Evolutionary conservation across 2,888 invertebrate genomes (phyloP).

Genomic region (Acronicta alni): DNA sequence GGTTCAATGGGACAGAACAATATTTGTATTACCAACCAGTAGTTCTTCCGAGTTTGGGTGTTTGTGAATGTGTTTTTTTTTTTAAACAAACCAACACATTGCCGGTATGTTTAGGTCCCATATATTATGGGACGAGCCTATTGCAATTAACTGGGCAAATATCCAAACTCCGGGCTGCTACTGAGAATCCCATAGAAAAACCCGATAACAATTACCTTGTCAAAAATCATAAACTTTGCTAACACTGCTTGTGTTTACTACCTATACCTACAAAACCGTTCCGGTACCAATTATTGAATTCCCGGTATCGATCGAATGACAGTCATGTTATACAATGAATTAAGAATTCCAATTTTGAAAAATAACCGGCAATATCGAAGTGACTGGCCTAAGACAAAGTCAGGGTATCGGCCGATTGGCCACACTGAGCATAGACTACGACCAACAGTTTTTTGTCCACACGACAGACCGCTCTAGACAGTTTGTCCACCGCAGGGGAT

Average conservation of each 20-base stretch:
- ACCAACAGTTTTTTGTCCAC: conserved; percentile 48
- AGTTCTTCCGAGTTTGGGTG: too few species aligned
- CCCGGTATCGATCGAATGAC: background rate
- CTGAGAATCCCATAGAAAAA: too few species aligned
- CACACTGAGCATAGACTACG: conserved; percentile 45
- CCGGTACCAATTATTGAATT: background rate
- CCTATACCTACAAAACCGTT: background rate
- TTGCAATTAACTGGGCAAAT: too few species aligned
- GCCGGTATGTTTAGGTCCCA: too few species aligned
- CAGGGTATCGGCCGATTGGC: conserved; percentile 58
- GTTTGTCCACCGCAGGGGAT: conserved; percentile 37
- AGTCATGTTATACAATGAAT: background rate
- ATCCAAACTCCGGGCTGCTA: too few species aligned
- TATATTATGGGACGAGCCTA: too few species aligned
- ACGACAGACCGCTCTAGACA: conserved; percentile 44
- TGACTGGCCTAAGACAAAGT: conserved; percentile 66
- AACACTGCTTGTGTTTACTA: background rate
- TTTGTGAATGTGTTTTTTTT: too few species aligned
- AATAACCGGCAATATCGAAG: conserved; percentile 34
- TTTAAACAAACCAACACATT: too few species aligned
- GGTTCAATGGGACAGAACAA: too few species aligned
- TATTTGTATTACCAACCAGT: too few species aligned
- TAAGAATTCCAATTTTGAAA: conserved; percentile 1
- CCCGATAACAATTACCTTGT: too few species aligned
- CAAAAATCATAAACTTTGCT: too few species aligned